Percentiles rank a stretch among this genome's conserved stretches.
Conservation (phyloP, 2,888 invertebrate species). For the Drosophila melanosoma region DNA sequence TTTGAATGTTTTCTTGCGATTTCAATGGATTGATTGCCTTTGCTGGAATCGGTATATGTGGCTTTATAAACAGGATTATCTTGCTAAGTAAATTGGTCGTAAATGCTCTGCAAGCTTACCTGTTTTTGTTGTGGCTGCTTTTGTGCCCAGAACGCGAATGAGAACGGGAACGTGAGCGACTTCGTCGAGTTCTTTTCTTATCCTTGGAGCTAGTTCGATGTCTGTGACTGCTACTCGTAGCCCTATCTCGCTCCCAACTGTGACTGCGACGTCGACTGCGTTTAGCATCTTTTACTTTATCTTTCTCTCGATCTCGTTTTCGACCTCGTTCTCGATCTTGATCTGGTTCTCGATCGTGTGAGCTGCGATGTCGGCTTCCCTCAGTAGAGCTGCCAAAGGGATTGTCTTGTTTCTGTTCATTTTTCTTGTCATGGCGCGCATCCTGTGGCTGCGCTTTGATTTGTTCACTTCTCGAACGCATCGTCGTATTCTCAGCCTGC, state of each 20-base stretch:
- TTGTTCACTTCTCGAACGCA: not conserved
- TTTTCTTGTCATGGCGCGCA: not conserved
- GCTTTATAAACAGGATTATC: slow-evolving; percentile 20
- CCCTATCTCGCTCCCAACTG: slow-evolving; percentile 29
- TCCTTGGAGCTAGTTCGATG: not conserved
- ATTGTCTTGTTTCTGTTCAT: slow-evolving; percentile 10
- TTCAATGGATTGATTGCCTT: slow-evolving; percentile 11
- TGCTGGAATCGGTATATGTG: slow-evolving; percentile 26
- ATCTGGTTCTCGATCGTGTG: slow-evolving; percentile 6
- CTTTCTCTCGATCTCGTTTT: slow-evolving; percentile 2
- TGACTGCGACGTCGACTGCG: slow-evolving; percentile 22
- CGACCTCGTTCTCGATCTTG: slow-evolving; percentile 2
- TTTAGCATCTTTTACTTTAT: not conserved
- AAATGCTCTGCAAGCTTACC: slow-evolving; percentile 32
- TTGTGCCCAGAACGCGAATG: slow-evolving; percentile 1
- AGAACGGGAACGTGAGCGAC: slow-evolving; percentile 33
- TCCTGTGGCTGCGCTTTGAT: not conserved
- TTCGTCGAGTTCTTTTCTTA: slow-evolving; percentile 11
- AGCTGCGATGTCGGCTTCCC: slow-evolving; percentile 1
- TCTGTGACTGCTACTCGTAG: slow-evolving; percentile 9
- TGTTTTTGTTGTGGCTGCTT: slow-evolving; percentile 10
- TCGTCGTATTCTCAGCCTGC: not conserved
- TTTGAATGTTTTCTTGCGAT: not conserved
- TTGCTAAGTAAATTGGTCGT: slow-evolving; percentile 3
- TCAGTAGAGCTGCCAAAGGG: not conserved